Percentiles rank a stretch among this genome's conserved stretches.
These are phyloP conservation scores for Zophobas morio DNA, from an alignment of 1,140 invertebrate genomes.

Conservation along the genomic window DNA sequence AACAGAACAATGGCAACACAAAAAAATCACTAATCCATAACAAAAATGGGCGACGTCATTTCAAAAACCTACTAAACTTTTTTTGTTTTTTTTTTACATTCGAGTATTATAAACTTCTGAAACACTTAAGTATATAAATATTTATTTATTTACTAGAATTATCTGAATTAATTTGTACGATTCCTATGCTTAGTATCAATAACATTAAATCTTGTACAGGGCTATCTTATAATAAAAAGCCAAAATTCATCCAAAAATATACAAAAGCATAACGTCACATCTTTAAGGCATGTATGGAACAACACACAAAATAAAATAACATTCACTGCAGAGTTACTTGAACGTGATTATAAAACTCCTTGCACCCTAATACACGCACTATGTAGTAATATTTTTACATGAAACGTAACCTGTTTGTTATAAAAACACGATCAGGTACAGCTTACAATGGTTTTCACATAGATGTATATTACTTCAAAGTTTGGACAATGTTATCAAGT, in stretches of 20 bases:
- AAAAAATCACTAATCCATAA: too few relatives aligned
- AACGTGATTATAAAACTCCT: not conserved
- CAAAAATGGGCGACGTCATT: too few relatives aligned
- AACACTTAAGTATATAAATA: conserved; percentile 29
- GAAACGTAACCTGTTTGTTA: too few relatives aligned
- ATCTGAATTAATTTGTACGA: conserved; percentile 19
- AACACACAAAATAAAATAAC: conserved; percentile 13
- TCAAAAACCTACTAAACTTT: too few relatives aligned
- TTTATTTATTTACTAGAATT: conserved; percentile 26
- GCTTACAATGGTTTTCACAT: too few relatives aligned
- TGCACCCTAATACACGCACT: too few relatives aligned
- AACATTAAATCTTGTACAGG: conserved; percentile 16
- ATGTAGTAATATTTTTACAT: too few relatives aligned
- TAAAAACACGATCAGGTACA: too few relatives aligned
- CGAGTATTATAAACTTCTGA: conserved; percentile 6
- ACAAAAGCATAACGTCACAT: conserved; percentile 14
- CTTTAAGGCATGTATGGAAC: not conserved
- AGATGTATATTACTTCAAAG: too few relatives aligned
- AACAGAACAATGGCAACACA: too few relatives aligned
- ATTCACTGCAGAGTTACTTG: not conserved
- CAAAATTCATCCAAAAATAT: conserved; percentile 25
- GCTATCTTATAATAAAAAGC: conserved; percentile 25
- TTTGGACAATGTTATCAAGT: too few relatives aligned
- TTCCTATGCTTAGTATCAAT: conserved; percentile 4
- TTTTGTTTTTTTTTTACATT: not conserved